phyloP scores from a whole-genome alignment of 1,140 invertebrate species.

The Probaryconus sp. region DNA sequence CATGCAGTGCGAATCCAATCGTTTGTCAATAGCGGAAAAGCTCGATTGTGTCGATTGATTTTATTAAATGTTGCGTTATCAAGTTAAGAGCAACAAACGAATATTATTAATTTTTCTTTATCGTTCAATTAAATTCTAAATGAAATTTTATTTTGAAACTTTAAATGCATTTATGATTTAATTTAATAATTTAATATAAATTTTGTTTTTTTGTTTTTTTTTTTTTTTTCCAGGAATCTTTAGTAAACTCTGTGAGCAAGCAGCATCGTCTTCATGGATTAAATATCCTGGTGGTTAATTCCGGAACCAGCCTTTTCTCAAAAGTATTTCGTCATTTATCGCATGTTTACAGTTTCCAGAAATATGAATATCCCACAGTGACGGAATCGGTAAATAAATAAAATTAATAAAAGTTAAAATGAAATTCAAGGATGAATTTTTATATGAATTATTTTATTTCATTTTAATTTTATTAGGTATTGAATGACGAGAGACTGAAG shows the following conservation, averaged over 20 bases:
- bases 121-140: not conserved
- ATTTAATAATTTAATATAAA: not conserved
- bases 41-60: not conserved
- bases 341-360: constrained; percentile 80
- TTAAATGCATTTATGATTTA: not conserved
- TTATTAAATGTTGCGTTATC: not conserved
- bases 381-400: constrained; percentile 79
- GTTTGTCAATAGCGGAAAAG: not conserved
- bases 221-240: constrained; percentile 79
- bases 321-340: constrained; percentile 81
- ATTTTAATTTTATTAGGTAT: constrained; percentile 76
- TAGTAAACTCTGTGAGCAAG: constrained; percentile 78
- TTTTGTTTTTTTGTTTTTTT: constrained; percentile 18
- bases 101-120: not conserved
- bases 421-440: no score
- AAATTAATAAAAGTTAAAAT: not conserved
- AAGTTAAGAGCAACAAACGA: not conserved
- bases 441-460: constrained; percentile 11
- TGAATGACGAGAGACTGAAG: constrained; percentile 84
- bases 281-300: constrained; percentile 83
- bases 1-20: not conserved
- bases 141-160: not conserved
- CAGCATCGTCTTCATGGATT: constrained; percentile 77
- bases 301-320: constrained; percentile 79
- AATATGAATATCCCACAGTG: constrained; percentile 82